Evolutionary conservation across 2,797 vertebrate genomes (phyloP), one percentile per base, ranked within the genome.

Genomic region (Spea hammondii): DNA sequence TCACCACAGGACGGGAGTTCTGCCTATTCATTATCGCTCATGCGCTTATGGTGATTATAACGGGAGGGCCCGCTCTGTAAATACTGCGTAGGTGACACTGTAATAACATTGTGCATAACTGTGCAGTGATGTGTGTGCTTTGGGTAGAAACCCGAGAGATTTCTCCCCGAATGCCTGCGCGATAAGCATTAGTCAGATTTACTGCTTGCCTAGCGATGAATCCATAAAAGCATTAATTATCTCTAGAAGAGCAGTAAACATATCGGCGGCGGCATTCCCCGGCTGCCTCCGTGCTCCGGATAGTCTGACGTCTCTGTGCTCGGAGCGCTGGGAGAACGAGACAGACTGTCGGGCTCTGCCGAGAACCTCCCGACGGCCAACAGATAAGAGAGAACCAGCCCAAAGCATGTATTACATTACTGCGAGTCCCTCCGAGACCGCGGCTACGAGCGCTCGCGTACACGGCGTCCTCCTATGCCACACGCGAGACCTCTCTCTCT

Each of bases 281-380:
- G 32, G 45, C 45, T 47, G 51, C 70, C 53, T 68, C 46, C 9
- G 46, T 14, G 6, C 6, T 46, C 14, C 71, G 46, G 64, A 68
- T 74, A 73, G 65, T 50, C 70, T 74, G 55, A 48, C 57, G 53
- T 72, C 70, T 74, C 17, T 50, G 53, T 5, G 48, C 13, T 32
- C 10, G 11, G 5, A 69, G 71, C 78, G 49, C 62, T 78, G 79
- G 72, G 78, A 76, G 73, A 65, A 51, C 73, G 79, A 81, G 79
- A 76, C 79, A 81, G 79, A 76, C 79, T 72, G 79, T 50, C 79
- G 62, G 79, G 79, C 79, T 81, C 74, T 76, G 74, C 74, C 60
- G 64, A 72, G 44, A 71, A 53, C 57, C 70, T 70, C 54, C 66
- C 60, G 78, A 66, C 77, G 48, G 45, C 70, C 47, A 60, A 54